phyloP scores from a whole-genome alignment of 2,113 vertebrate species.

The Dromas ardeola region DNA sequence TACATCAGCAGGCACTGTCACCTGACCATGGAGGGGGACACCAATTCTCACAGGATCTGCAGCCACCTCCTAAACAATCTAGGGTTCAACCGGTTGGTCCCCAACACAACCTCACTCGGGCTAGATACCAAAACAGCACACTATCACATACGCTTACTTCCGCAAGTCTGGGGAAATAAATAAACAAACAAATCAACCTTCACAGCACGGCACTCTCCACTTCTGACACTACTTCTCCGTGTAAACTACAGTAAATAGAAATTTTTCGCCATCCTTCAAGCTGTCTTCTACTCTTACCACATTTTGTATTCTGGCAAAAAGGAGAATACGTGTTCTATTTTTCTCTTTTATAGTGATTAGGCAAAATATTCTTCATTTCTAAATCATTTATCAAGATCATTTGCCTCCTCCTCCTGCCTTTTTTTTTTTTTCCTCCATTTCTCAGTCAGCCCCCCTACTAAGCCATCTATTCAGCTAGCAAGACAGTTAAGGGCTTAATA shows the following conservation, averaged over 20 bases:
- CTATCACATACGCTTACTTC: background rate
- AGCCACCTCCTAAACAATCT: background rate
- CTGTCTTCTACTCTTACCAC: background rate
- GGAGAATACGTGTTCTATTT: background rate
- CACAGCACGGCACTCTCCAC: background rate
- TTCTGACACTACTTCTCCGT: background rate
- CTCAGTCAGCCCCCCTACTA: background rate
- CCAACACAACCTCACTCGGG: accelerated
- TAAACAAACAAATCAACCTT: background rate
- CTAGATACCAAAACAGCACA: background rate
- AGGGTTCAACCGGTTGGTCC: background rate
- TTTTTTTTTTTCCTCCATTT: background rate
- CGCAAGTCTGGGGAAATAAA: background rate
- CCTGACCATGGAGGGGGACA: background rate
- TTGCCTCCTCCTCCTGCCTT: background rate
- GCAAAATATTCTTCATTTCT: background rate
- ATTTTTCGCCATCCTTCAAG: background rate
- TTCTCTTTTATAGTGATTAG: background rate
- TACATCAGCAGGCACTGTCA: background rate
- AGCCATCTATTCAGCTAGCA: background rate
- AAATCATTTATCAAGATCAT: background rate
- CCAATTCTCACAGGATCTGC: background rate
- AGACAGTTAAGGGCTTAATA: background rate
- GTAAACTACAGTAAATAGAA: background rate
- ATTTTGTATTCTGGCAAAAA: background rate